Base-by-base conservation (phyloP, 1,140 invertebrate genomes). In the Galendromus occidentalis region DNA sequence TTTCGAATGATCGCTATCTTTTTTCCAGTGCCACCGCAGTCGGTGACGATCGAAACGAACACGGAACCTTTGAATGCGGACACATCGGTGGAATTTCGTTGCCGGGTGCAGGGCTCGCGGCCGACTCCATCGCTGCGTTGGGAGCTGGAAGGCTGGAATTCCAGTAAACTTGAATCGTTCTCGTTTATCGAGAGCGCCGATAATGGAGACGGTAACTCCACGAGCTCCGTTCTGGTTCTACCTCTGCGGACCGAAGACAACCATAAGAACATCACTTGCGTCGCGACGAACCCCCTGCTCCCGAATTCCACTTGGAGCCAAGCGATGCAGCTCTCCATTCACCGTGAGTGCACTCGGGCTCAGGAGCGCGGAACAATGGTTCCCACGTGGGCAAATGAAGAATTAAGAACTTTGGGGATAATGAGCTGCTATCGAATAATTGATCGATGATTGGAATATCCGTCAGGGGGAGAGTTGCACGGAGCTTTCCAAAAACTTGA, bases 321-420 rank as follows among this genome's bases (percentile, higher is more conserved):
- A 29, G 51, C 33, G 25, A 25, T 59, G 14, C 14, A 59, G 20
- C 51, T 59, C 9, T 59, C 51, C 22, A 59, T 59, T 18, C 51
- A 59, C 9, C 51, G 51, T 59, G 51, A 59, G 51, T 59, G 25
- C n/a, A n/a, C n/a, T n/a, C n/a, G n/a, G n/a, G n/a, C n/a, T n/a
- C n/a, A n/a, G n/a, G n/a, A n/a, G n/a, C n/a, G n/a, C n/a, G n/a
- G n/a, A n/a, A n/a, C n/a, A n/a, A n/a, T n/a, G n/a, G n/a, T n/a
- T n/a, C n/a, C n/a, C n/a, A n/a, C n/a, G n/a, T n/a, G n/a, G n/a
- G n/a, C n/a, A n/a, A n/a, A n/a, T n/a, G n/a, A n/a, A n/a, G n/a
- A n/a, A n/a, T n/a, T n/a, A n/a, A n/a, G n/a, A n/a, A n/a, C n/a
- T n/a, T n/a, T n/a, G n/a, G n/a, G n/a, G n/a, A n/a, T n/a, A n/a